Conservation (phyloP, 2,797 vertebrate genomes). For the Scolopax rusticola region DNA sequence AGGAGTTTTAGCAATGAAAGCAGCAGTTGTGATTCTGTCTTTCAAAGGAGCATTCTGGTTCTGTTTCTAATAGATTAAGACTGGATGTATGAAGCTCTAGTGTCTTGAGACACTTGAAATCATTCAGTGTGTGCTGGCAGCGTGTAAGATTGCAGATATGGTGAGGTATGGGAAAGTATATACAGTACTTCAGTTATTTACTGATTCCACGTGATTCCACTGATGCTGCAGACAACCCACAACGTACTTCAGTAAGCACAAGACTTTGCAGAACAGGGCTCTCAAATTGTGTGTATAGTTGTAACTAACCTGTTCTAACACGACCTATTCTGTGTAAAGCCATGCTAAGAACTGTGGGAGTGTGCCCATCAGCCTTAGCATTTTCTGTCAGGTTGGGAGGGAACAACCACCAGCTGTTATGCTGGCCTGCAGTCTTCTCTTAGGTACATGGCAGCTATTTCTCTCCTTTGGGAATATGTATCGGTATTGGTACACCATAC, state of each 20-base stretch:
- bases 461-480: not conserved
- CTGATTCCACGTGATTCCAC: fast-evolving
- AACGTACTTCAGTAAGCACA: not conserved
- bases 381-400: not conserved
- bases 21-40: not conserved
- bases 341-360: not conserved
- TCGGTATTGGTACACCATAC: not conserved
- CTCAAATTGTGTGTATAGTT: not conserved
- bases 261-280: not conserved
- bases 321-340: not conserved
- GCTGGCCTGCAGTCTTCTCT: not conserved
- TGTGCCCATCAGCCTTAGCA: not conserved
- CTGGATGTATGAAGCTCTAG: not conserved
- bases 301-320: not conserved
- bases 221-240: not conserved
- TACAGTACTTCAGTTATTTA: not conserved
- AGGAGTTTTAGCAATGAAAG: not conserved
- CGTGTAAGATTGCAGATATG: not conserved
- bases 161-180: not conserved
- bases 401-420: not conserved
- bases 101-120: not conserved
- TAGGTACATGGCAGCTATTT: no score
- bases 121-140: not conserved
- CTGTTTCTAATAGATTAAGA: not conserved
- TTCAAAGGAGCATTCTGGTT: not conserved